Evolutionary conservation across 2,113 vertebrate genomes (phyloP).

Genomic region (Meles meles): DNA sequence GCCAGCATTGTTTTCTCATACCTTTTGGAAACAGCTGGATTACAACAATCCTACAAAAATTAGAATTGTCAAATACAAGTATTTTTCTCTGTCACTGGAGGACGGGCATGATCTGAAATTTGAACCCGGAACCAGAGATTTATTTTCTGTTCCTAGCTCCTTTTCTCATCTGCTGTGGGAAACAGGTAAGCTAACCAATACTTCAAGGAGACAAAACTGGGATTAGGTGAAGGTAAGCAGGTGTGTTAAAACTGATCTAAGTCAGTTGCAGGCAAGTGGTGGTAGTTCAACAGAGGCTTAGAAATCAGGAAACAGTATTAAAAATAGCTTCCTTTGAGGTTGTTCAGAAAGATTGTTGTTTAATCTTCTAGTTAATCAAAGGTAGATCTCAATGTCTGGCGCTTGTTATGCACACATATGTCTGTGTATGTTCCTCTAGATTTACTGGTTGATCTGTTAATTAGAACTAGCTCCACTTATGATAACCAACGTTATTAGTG

Average conservation of each 20-base stretch:
- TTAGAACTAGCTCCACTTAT: background rate
- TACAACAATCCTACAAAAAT: conserved; percentile 52
- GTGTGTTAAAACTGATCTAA: background rate
- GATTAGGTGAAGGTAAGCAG: conserved; percentile 32
- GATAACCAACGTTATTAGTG: background rate
- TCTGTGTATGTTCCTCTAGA: background rate
- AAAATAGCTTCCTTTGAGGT: conserved; percentile 40
- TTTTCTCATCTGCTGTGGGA: background rate
- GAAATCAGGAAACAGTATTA: conserved; percentile 48
- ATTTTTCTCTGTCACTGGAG: conserved; percentile 47
- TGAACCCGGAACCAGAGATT: background rate
- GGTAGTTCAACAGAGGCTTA: conserved; percentile 2
- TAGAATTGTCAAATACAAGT: background rate
- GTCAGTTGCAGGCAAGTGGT: background rate
- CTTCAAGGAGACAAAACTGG: background rate
- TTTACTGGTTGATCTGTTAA: background rate
- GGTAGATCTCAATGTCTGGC: background rate
- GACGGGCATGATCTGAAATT: background rate
- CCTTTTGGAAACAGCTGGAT: conserved; percentile 70
- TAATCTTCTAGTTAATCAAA: conserved; percentile 10
- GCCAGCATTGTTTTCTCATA: conserved; percentile 63
- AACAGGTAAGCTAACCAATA: background rate
- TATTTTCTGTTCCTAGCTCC: conserved; percentile 2
- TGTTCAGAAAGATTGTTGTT: conserved; percentile 21
- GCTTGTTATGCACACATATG: background rate